Base-by-base conservation (phyloP, 2,888 invertebrate genomes). In the Diachrysia chrysitis region DNA sequence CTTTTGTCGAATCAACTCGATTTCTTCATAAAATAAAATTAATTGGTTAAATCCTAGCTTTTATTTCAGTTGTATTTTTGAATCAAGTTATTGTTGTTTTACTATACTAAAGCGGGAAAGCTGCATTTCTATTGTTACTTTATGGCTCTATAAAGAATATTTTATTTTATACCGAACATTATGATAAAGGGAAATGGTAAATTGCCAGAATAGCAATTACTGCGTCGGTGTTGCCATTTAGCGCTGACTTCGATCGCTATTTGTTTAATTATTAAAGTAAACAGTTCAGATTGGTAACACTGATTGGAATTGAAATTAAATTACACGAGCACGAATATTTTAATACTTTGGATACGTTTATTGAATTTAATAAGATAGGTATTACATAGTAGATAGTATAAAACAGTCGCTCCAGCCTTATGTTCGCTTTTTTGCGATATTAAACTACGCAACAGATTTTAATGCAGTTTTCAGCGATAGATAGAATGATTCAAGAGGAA, bases 211-310 rank as follows among this genome's bases (percentile, higher is more conserved):
- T 51, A 51, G 19, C 48, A 51, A 51, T 51, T n/a, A 21, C 21
- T 17, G 17, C 17, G 25, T 12, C 25, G 9, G 14, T 37, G 29
- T 32, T 37, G n/a, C 46, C 61, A 66, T 66, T 71, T 77, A 62
- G 29, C 48, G 60, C 32, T 19, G 19, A 51, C 53, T 64, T 64
- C 54, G 64, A 61, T 75, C 61, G n/a, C 25, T 75, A 29, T 75
- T 71, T 75, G 21, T 54, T n/a, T 71, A 69, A 71, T 71, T 69
- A 60, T 46, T 56, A 75, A 69, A 48, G 76, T 54, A 71, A 71
- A 69, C 37, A 57, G n/a, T 19, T 21, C 25, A 35, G 46, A 76
- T 63, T 59, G 57, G 57, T 35, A 53, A 51, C 48, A 17, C 55
- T 66, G 21, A n/a, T 69, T 37, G 16, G 54, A 61, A 46, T 75